phyloP scores from a whole-genome alignment of 2,797 vertebrate species.

The Pitangus sulphuratus region DNA sequence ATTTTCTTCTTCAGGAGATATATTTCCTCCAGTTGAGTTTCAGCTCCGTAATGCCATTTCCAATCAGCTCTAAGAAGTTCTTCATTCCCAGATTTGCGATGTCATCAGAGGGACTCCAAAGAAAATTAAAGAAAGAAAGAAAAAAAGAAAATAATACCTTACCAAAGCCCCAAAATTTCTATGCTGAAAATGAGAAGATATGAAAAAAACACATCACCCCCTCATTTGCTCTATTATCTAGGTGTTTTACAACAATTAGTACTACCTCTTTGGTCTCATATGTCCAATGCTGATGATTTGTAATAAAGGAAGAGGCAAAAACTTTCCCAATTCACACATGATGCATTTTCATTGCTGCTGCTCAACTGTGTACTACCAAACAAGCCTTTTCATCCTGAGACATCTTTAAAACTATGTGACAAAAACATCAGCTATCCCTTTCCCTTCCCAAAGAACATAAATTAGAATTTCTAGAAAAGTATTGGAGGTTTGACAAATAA shows the following conservation, averaged over 20 bases:
- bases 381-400: neutral
- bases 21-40: conserved; percentile 72
- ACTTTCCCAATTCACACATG: conserved; percentile 46
- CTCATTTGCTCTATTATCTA: neutral
- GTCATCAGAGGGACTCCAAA: conserved; percentile 67
- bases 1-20: conserved; percentile 69
- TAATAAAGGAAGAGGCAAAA: conserved; percentile 35
- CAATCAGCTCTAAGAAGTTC: conserved; percentile 71
- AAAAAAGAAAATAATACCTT: conserved; percentile 52
- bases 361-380: neutral
- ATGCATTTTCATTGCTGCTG: conserved; percentile 34
- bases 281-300: neutral
- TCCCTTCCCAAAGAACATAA: neutral
- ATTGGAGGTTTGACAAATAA: neutral
- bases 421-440: neutral
- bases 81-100: conserved; percentile 68
- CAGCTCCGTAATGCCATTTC: conserved; percentile 69
- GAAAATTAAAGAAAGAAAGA: conserved; percentile 54
- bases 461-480: neutral
- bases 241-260: neutral
- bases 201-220: neutral
- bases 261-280: neutral
- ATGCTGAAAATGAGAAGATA: neutral
- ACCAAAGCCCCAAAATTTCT: conserved; percentile 27
- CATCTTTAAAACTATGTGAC: neutral